Conservation (phyloP, 2,797 vertebrate species). For the Columba guinea region DNA sequence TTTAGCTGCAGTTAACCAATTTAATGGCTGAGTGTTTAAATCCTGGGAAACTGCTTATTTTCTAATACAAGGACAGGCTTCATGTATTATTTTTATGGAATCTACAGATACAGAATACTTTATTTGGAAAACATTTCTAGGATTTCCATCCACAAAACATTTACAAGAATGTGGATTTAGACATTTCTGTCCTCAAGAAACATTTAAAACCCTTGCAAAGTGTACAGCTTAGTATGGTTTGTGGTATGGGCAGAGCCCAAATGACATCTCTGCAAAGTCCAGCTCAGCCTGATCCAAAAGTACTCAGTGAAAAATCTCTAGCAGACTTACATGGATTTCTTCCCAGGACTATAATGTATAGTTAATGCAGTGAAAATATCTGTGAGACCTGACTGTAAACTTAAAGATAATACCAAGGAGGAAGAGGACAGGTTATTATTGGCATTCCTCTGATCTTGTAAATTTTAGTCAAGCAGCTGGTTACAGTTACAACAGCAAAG, state of each 20-base stretch:
- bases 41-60: not conserved
- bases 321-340: not conserved
- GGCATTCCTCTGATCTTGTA: not conserved
- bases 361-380: conserved; percentile 12
- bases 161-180: not conserved
- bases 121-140: not conserved
- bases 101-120: not conserved
- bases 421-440: not conserved
- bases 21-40: not conserved
- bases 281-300: not conserved
- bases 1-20: not conserved
- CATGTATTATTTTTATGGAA: not conserved
- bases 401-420: not conserved
- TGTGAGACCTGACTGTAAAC: not conserved
- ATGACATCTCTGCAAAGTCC: not conserved
- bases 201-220: not conserved
- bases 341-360: not conserved
- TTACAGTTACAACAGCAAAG: not conserved
- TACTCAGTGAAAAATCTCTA: not conserved
- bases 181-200: not conserved
- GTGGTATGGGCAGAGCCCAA: not conserved
- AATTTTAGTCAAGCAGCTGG: not conserved
- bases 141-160: not conserved
- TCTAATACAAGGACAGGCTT: not conserved
- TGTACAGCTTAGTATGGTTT: not conserved